Evolutionary conservation across 2,113 vertebrate species (phyloP).

Genomic region (Brachypodius melanocephalos): DNA sequence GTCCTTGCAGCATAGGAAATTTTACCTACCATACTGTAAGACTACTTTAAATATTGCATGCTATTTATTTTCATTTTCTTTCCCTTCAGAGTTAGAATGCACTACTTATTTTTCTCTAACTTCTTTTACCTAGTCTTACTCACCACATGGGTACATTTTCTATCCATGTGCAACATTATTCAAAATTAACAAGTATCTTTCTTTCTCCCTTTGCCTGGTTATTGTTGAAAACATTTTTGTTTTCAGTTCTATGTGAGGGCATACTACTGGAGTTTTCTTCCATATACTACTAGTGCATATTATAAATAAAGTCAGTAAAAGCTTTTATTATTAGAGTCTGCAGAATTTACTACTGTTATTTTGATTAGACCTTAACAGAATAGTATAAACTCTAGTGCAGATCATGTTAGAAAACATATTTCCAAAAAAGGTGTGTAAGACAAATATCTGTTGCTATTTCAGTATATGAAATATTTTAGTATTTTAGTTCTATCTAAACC

Average conservation of each 20-base stretch:
- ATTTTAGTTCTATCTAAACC: not conserved
- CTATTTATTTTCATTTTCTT: not conserved
- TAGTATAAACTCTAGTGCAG: not conserved
- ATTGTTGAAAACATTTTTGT: not conserved
- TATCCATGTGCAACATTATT: not conserved
- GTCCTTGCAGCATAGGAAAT: not conserved
- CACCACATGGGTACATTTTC: not conserved
- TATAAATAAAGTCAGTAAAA: not conserved
- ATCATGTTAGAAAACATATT: not conserved
- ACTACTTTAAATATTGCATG: not conserved
- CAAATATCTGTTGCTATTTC: not conserved
- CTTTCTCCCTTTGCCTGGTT: not conserved
- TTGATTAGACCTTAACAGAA: not conserved
- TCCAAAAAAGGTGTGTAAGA: not conserved
- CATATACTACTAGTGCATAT: not conserved
- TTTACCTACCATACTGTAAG: not conserved
- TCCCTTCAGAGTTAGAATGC: not conserved
- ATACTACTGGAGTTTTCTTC: not conserved
- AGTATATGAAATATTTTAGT: too few relatives aligned
- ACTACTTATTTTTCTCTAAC: not conserved
- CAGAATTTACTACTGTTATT: not conserved
- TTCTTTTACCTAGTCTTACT: not conserved
- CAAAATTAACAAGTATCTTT: not conserved
- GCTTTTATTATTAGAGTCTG: not conserved
- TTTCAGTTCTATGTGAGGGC: not conserved